phyloP scores from a whole-genome alignment of 2,797 vertebrate genomes.

The Psittacula derbiana region DNA sequence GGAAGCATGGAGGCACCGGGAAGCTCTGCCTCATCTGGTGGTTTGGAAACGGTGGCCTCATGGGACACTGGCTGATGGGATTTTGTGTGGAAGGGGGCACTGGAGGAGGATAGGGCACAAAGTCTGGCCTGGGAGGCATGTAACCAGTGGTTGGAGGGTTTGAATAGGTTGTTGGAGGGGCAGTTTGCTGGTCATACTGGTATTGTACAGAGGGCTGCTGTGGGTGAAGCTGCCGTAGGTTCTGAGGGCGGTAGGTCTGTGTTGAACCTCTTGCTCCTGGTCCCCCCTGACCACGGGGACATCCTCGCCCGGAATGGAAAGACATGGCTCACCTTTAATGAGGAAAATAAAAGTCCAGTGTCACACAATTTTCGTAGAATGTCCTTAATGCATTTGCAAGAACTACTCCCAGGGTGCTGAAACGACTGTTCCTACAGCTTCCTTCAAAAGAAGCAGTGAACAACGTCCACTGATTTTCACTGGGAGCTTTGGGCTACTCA shows the following conservation, averaged over 20 bases:
- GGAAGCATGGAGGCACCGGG: slow-evolving; percentile 87
- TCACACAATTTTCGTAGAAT: not conserved
- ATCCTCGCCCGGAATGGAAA: slow-evolving; percentile 87
- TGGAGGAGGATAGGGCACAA: slow-evolving; percentile 87
- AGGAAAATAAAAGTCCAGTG: not conserved
- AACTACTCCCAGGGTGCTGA: not conserved
- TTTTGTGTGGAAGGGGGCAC: slow-evolving; percentile 77
- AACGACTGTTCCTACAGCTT: not conserved
- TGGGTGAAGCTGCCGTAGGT: slow-evolving; percentile 82
- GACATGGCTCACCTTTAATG: slow-evolving; percentile 82
- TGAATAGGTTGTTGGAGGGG: slow-evolving; percentile 78
- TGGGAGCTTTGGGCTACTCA: not conserved
- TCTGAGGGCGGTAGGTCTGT: slow-evolving; percentile 83
- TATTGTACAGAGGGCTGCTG: slow-evolving; percentile 83
- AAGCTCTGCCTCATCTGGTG: slow-evolving; percentile 85
- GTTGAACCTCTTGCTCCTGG: slow-evolving; percentile 79
- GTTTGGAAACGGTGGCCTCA: slow-evolving; percentile 84
- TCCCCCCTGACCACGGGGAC: slow-evolving; percentile 82
- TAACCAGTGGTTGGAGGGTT: slow-evolving; percentile 79
- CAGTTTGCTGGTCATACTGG: slow-evolving; percentile 83
- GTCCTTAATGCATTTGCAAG: not conserved
- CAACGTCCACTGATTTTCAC: accelerated
- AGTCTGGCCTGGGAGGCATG: slow-evolving; percentile 86
- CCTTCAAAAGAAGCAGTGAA: not conserved
- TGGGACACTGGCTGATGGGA: slow-evolving; percentile 81